Evolutionary conservation across 2,888 invertebrate genomes (phyloP).

Genomic region (Mesochorus sp.): DNA sequence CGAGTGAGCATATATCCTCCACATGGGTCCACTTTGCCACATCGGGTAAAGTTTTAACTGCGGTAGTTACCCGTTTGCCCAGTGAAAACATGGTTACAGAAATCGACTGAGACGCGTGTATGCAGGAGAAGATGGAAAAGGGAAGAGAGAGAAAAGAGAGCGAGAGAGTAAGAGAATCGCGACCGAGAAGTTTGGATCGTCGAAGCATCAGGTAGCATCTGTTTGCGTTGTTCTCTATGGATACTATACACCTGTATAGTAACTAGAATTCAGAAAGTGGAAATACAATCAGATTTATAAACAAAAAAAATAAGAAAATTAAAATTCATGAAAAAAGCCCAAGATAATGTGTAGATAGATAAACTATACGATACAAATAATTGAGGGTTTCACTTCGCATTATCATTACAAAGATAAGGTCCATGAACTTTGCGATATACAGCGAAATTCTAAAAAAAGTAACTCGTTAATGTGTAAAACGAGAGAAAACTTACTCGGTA

Average conservation of each 20-base stretch:
- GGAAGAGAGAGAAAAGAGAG: background rate
- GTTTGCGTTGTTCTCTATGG: conserved; percentile 38
- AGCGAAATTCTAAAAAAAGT: background rate
- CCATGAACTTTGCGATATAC: background rate
- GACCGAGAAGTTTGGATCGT: conserved; percentile 54
- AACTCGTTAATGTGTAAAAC: background rate
- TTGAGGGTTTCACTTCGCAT: no score
- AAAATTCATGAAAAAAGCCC: background rate
- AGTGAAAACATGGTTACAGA: conserved; percentile 57
- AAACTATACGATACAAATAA: no score
- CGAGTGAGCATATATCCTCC: conserved; percentile 21
- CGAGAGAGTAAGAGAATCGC: conserved; percentile 26
- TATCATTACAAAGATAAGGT: no score
- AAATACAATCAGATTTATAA: background rate
- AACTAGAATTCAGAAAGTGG: conserved; percentile 12
- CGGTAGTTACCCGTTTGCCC: conserved; percentile 57
- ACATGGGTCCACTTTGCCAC: conserved; percentile 52
- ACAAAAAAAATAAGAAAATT: conserved; percentile 1
- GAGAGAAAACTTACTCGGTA: background rate
- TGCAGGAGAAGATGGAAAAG: background rate
- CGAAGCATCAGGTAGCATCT: conserved; percentile 56
- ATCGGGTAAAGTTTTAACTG: conserved; percentile 61
- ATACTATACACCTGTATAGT: background rate
- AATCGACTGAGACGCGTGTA: conserved; percentile 51
- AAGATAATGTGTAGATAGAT: background rate